phyloP scores from a whole-genome alignment of 2,797 vertebrate genomes.

The Phaenicophaeus curvirostris region DNA sequence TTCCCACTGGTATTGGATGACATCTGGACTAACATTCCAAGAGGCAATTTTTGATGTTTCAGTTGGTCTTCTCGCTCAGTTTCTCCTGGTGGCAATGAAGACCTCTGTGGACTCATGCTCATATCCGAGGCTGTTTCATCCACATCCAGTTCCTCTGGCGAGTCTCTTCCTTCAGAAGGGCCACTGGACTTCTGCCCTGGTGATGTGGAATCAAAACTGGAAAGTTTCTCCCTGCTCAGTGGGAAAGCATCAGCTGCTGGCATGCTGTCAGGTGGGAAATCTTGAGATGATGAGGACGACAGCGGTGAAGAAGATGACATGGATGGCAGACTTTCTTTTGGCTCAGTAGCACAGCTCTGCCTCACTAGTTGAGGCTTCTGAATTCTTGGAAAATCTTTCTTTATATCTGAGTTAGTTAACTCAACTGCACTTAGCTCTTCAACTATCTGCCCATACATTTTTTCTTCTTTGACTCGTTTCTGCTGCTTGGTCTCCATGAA shows the following conservation, averaged over 20 bases:
- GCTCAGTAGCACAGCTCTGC: constrained; percentile 85
- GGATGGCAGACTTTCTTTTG: constrained; percentile 85
- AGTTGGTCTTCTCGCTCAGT: constrained; percentile 74
- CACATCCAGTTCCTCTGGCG: constrained; percentile 89
- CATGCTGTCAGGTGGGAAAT: constrained; percentile 56
- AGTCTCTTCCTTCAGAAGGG: constrained; percentile 84
- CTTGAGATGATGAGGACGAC: constrained; percentile 76
- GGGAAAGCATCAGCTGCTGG: constrained; percentile 74
- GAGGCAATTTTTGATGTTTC: constrained; percentile 76
- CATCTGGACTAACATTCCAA: constrained; percentile 86
- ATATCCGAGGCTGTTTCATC: constrained; percentile 87
- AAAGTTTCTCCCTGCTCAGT: constrained; percentile 77
- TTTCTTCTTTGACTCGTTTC: constrained; percentile 96
- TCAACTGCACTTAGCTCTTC: constrained; percentile 95
- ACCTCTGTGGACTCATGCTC: constrained; percentile 85
- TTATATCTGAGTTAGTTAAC: constrained; percentile 89
- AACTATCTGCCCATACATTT: constrained; percentile 97
- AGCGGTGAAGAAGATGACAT: constrained; percentile 76
- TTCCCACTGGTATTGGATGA: constrained; percentile 79
- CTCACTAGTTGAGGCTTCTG: constrained; percentile 83
- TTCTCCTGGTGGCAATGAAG: constrained; percentile 81
- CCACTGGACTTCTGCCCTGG: constrained; percentile 88
- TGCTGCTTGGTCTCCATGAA: constrained; percentile 96
- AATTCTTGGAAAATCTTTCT: constrained; percentile 80
- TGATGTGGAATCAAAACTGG: constrained; percentile 84